These are phyloP conservation scores for Macrostomum cliftonense DNA, from an alignment of 2,888 invertebrate species.

Conservation along the genomic window DNA sequence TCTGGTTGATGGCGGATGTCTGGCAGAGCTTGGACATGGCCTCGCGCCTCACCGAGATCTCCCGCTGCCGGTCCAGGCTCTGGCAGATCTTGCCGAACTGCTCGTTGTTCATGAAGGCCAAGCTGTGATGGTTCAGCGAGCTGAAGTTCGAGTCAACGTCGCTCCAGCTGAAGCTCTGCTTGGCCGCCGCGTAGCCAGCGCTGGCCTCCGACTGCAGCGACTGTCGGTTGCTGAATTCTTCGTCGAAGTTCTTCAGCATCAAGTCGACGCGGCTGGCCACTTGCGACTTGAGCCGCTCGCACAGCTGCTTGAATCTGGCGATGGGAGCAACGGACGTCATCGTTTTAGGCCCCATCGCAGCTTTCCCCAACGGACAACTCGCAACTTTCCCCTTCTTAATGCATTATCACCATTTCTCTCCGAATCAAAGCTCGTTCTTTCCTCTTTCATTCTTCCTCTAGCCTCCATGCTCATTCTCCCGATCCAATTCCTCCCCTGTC, in stretches of 20 bases:
- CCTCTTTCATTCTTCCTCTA: too few relatives aligned
- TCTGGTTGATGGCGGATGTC: conserved; percentile 26
- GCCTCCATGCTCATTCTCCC: too few relatives aligned
- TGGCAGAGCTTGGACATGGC: conserved; percentile 26
- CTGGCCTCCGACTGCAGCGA: background rate
- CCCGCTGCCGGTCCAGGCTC: conserved; percentile 22
- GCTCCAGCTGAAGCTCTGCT: background rate
- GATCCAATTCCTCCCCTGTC: too few relatives aligned
- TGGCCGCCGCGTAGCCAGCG: too few relatives aligned
- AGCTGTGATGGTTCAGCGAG: conserved; percentile 21
- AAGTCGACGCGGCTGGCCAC: conserved; percentile 22
- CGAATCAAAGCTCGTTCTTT: too few relatives aligned
- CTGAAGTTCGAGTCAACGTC: background rate
- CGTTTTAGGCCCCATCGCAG: too few relatives aligned
- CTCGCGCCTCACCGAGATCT: conserved; percentile 18
- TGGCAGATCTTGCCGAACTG: conserved; percentile 24
- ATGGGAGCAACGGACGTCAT: background rate
- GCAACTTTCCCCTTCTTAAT: too few relatives aligned
- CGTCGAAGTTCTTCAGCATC: conserved; percentile 26
- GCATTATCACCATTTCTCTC: too few relatives aligned
- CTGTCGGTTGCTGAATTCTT: conserved; percentile 19
- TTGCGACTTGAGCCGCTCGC: conserved; percentile 19
- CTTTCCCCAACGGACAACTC: too few relatives aligned
- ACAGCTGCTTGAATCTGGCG: background rate
- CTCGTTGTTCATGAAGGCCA: conserved; percentile 29